Evolutionary conservation across 2,797 vertebrate species (phyloP).

Genomic region (Enteromius thamalakanensis): DNA sequence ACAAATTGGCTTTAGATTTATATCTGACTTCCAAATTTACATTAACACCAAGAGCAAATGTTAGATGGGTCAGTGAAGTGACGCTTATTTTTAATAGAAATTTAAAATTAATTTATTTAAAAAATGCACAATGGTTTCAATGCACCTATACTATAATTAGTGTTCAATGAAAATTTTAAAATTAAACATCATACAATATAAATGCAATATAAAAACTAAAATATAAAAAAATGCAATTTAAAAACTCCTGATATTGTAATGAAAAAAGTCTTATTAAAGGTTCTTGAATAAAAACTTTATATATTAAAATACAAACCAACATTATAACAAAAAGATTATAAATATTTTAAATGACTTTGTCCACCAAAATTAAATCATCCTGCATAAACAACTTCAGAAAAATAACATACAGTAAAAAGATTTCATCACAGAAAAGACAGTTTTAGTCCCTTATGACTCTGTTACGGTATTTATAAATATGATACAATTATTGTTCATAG

Average conservation of each 20-base stretch:
- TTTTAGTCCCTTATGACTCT: background rate
- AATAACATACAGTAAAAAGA: background rate
- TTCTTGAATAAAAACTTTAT: background rate
- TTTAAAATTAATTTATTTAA: background rate
- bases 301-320: background rate
- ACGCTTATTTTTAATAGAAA: background rate
- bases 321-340: background rate
- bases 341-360: background rate
- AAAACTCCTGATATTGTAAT: background rate
- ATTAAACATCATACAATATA: background rate
- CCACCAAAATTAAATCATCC: background rate
- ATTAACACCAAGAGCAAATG: background rate
- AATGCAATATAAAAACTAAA: no score
- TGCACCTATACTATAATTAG: background rate
- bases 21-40: background rate
- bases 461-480: background rate
- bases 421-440: background rate
- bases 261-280: background rate
- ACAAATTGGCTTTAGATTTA: conserved; percentile 8
- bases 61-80: background rate
- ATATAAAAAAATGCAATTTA: no score
- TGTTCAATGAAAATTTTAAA: background rate
- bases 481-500: no score
- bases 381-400: background rate
- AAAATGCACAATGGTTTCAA: background rate